phyloP scores from a whole-genome alignment of 2,888 invertebrate genomes.

The Lasioglossum marginatum region DNA sequence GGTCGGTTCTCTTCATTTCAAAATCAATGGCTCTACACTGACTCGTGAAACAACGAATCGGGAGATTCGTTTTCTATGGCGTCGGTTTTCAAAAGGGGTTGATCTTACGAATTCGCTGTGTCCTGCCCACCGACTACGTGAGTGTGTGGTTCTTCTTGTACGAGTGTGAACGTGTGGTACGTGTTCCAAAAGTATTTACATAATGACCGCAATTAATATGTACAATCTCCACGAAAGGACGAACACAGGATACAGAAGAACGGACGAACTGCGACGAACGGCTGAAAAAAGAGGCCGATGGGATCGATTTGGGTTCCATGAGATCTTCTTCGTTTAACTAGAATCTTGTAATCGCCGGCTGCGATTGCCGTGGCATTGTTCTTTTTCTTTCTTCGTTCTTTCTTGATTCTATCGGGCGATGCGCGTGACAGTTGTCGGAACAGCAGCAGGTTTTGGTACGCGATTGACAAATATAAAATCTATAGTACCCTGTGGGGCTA shows the following conservation, averaged over 20 bases:
- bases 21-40: neutral
- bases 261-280: slow-evolving; percentile 59
- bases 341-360: slow-evolving; percentile 46
- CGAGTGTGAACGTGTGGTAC: slow-evolving; percentile 17
- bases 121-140: neutral
- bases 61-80: neutral
- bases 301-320: slow-evolving; percentile 11
- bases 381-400: slow-evolving; percentile 23
- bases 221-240: slow-evolving; percentile 75
- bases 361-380: slow-evolving; percentile 46
- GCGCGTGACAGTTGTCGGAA: neutral
- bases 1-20: neutral
- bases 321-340: slow-evolving; percentile 25
- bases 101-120: neutral
- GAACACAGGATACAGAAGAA: slow-evolving; percentile 64
- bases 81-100: neutral
- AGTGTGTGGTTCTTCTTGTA: slow-evolving; percentile 42
- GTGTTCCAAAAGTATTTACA: slow-evolving; percentile 80
- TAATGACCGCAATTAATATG: slow-evolving; percentile 80
- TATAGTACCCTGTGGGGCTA: slow-evolving; percentile 8
- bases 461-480: neutral
- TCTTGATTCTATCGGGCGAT: neutral
- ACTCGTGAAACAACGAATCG: neutral
- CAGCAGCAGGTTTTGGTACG: neutral
- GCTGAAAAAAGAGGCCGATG: slow-evolving; percentile 36